A percentile compares a stretch with the other conserved stretches of the same genome.
Evolutionary conservation across 2,888 invertebrate species (phyloP).

Genomic region (Luperina nickerlii): DNA sequence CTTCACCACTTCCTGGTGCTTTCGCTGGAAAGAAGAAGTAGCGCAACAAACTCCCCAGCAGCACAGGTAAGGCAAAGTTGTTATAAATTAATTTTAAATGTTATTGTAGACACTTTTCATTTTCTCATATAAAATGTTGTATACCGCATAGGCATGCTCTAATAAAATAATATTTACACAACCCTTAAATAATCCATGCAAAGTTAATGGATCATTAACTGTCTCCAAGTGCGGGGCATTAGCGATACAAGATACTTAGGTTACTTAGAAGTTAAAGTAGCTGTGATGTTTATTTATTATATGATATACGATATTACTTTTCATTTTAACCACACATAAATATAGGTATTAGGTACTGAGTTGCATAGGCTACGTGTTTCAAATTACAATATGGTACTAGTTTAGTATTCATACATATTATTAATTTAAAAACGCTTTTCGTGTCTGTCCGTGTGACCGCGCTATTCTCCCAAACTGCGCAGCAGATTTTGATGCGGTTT

Average conservation of each 20-base stretch:
- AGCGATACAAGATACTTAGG: conserved; percentile 50
- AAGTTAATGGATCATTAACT: conserved; percentile 51
- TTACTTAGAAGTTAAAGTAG: conserved; percentile 46
- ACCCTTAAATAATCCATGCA: conserved; percentile 22
- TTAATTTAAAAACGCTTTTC: not conserved
- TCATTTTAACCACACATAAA: conserved; percentile 56
- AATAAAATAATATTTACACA: conserved; percentile 25
- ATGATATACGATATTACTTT: conserved; percentile 55
- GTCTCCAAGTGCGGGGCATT: conserved; percentile 31
- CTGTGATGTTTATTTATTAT: conserved; percentile 54
- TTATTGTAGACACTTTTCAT: not conserved
- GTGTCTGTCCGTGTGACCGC: not conserved
- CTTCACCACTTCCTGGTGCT: not conserved
- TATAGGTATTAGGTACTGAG: conserved; percentile 18
- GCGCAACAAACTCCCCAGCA: not conserved
- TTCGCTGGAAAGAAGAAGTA: not conserved
- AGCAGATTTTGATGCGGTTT: not conserved
- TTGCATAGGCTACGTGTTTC: conserved; percentile 11
- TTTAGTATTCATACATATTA: not conserved
- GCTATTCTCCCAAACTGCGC: not conserved
- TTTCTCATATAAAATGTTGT: not conserved
- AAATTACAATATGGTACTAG: conserved; percentile 22
- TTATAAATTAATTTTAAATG: not conserved
- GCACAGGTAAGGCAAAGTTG: not conserved
- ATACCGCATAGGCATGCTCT: not conserved